Conservation (phyloP, 2,797 vertebrate genomes). For the Falco concolor region DNA sequence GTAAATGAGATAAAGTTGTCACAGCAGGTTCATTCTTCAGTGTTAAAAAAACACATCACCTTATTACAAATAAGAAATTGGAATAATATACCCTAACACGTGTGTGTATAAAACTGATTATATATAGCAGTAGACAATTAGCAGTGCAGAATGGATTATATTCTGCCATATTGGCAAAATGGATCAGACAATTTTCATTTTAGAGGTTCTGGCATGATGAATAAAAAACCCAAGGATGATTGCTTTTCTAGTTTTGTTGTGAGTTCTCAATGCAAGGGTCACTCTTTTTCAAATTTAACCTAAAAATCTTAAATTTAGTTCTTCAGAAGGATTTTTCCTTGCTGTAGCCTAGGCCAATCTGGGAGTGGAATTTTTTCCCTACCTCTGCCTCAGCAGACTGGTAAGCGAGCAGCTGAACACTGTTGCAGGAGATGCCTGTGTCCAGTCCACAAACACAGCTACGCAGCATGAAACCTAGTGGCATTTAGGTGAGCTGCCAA, state of each 20-base stretch:
- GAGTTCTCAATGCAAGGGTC: background rate
- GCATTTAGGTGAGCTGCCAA: background rate
- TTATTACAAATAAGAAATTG: conserved; percentile 12
- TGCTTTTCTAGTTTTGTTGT: background rate
- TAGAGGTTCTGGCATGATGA: background rate
- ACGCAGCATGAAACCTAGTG: background rate
- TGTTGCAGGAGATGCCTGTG: background rate
- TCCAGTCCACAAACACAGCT: background rate
- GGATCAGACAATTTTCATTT: background rate
- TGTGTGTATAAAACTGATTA: background rate
- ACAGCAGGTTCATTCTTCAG: background rate
- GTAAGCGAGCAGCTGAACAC: background rate
- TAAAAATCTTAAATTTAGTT: background rate
- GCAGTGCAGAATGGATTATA: background rate
- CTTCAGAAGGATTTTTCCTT: background rate
- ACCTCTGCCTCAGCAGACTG: background rate
- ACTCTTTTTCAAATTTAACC: background rate
- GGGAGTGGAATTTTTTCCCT: background rate
- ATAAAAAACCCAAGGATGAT: background rate
- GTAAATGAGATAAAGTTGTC: background rate
- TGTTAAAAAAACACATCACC: background rate
- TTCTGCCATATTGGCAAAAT: background rate
- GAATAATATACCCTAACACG: background rate
- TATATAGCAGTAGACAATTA: background rate
- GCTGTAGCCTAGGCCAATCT: background rate